phyloP scores from a whole-genome alignment of 1,140 invertebrate genomes.

The Drosophila oshimai region DNA sequence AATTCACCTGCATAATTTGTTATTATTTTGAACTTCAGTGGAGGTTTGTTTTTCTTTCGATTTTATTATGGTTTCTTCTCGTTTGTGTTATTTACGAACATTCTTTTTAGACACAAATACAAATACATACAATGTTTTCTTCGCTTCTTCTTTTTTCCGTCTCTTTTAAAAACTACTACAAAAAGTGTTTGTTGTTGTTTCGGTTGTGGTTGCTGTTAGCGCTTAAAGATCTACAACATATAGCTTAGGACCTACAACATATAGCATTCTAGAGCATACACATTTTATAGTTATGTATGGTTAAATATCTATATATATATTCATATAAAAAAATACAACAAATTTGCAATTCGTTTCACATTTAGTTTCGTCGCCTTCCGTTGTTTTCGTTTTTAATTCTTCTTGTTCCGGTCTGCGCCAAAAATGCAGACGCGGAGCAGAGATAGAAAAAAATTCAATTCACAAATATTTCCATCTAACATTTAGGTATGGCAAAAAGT shows the following conservation, averaged over 20 bases:
- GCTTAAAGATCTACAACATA: slow-evolving; percentile 70
- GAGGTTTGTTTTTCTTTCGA: slow-evolving; percentile 27
- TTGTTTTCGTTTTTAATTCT: slow-evolving; percentile 47
- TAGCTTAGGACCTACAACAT: slow-evolving; percentile 65
- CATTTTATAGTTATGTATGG: slow-evolving; percentile 39
- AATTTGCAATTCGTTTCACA: slow-evolving; percentile 74
- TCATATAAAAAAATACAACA: slow-evolving; percentile 78
- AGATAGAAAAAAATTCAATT: slow-evolving; percentile 33
- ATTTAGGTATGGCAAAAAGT: slow-evolving; percentile 70
- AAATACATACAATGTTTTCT: slow-evolving; percentile 59
- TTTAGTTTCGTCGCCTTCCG: slow-evolving; percentile 37
- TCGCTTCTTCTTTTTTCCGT: slow-evolving; percentile 1
- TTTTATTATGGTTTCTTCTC: slow-evolving; percentile 47
- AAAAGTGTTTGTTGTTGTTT: slow-evolving; percentile 54
- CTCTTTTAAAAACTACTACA: slow-evolving; percentile 68
- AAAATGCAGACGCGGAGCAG: slow-evolving; percentile 34
- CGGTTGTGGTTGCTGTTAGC: slow-evolving; percentile 62
- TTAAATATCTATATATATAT: slow-evolving; percentile 51
- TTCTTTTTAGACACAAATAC: slow-evolving; percentile 74
- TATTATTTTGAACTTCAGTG: slow-evolving; percentile 1
- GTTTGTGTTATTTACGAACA: slow-evolving; percentile 72
- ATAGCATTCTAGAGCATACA: slow-evolving; percentile 53
- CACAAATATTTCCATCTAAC: slow-evolving; percentile 55
- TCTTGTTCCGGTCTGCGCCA: slow-evolving; percentile 29
- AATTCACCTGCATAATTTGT: slow-evolving; percentile 9